These are phyloP conservation scores for Coregonus clupeaformis DNA, from an alignment of 2,113 vertebrate species.

Conservation along the genomic window DNA sequence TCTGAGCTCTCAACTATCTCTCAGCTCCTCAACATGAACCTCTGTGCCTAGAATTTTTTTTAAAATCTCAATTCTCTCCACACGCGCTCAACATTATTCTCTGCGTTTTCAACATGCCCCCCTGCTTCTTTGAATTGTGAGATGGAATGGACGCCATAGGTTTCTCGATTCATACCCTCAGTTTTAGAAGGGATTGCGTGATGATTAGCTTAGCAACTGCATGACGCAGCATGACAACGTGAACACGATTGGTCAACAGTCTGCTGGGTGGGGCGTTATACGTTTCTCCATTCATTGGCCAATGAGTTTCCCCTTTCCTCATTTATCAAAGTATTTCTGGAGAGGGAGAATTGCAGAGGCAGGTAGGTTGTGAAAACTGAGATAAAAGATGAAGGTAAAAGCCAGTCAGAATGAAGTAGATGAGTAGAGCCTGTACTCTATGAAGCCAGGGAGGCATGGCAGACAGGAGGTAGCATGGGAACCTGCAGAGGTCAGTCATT, in stretches of 20 bases:
- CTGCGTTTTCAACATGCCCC: no score
- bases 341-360: neutral
- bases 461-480: neutral
- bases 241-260: no score
- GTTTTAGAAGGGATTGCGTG: neutral
- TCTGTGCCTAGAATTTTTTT: no score
- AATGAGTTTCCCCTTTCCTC: no score
- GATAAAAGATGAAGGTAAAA: neutral
- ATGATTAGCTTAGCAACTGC: no score
- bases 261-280: no score
- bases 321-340: neutral
- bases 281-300: no score
- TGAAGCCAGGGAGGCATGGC: slow-evolving; percentile 2
- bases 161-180: neutral
- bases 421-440: neutral
- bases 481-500: slow-evolving; percentile 23
- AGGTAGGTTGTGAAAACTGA: slow-evolving; percentile 9
- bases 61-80: no score
- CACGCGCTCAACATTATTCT: no score
- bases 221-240: neutral
- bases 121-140: no score
- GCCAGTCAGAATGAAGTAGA: slow-evolving; percentile 6
- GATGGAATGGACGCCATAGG: neutral
- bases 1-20: no score
- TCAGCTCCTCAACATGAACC: no score